Conservation (phyloP, 2,797 vertebrate genomes). For the Cyprinella venusta region DNA sequence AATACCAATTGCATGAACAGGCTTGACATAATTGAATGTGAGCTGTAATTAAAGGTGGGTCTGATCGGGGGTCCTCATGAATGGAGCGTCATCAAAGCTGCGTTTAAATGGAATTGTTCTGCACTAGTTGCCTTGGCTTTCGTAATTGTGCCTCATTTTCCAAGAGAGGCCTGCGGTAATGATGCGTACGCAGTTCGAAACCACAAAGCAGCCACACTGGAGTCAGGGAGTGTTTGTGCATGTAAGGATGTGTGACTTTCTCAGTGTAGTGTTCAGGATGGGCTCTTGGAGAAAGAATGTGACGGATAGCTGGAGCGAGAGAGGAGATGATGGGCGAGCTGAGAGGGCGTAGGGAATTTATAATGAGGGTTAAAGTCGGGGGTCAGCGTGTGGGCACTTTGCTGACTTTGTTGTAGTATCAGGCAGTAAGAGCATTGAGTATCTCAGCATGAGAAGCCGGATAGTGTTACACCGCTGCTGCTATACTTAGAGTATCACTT, state of each 20-base stretch:
- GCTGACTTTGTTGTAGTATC: slow-evolving; percentile 51
- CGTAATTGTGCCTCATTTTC: slow-evolving; percentile 77
- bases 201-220: slow-evolving; percentile 65
- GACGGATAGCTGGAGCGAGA: slow-evolving; percentile 49
- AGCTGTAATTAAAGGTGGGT: slow-evolving; percentile 74
- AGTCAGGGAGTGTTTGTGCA: slow-evolving; percentile 56
- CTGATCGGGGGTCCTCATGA: slow-evolving; percentile 69
- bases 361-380: slow-evolving; percentile 55
- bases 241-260: slow-evolving; percentile 47
- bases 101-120: slow-evolving; percentile 78
- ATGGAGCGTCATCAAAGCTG: too few species aligned
- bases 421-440: slow-evolving; percentile 35
- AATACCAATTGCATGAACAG: slow-evolving; percentile 67
- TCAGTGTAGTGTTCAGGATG: slow-evolving; percentile 64
- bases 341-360: slow-evolving; percentile 34
- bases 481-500: slow-evolving; percentile 48
- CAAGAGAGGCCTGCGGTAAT: slow-evolving; percentile 70
- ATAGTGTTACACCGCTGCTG: slow-evolving; percentile 31
- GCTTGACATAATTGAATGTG: slow-evolving; percentile 72
- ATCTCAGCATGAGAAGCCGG: slow-evolving; percentile 33
- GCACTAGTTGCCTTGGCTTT: slow-evolving; percentile 72
- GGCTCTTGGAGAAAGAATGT: slow-evolving; percentile 51
- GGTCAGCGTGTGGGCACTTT: slow-evolving; percentile 47
- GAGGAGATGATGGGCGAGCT: slow-evolving; percentile 21
- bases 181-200: slow-evolving; percentile 68